Conservation (phyloP, 1,140 invertebrate species). For the Hirudo medicinalis region DNA sequence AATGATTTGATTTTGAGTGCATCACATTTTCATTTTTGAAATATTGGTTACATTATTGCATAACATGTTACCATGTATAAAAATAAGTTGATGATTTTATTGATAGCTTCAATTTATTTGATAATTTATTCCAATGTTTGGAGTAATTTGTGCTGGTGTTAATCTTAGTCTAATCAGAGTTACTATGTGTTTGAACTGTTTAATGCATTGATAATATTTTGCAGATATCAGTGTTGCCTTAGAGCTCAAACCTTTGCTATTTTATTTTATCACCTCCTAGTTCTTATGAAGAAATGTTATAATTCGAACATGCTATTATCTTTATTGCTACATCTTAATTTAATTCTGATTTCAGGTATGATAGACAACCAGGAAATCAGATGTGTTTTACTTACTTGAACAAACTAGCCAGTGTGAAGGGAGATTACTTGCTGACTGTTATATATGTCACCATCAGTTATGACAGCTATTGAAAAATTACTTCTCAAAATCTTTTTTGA, state of each 20-base stretch:
- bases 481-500: neutral
- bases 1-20: too few relatives aligned
- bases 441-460: neutral
- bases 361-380: neutral
- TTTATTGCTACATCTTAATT: neutral
- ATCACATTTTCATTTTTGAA: too few relatives aligned
- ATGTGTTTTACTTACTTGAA: slow-evolving; percentile 1
- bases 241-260: too few relatives aligned
- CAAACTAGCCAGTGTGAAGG: neutral
- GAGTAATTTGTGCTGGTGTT: neutral
- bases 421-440: neutral
- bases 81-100: too few relatives aligned
- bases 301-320: neutral
- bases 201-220: too few relatives aligned
- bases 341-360: slow-evolving; percentile 1
- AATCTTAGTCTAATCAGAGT: neutral
- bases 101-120: too few relatives aligned
- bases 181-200: neutral
- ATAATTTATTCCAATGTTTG: neutral
- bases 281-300: neutral
- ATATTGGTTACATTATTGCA: too few relatives aligned
- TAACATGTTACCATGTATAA: too few relatives aligned
- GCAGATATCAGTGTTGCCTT: too few relatives aligned
- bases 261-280: too few relatives aligned
- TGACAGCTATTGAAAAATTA: neutral